phyloP scores from a whole-genome alignment of 2,113 vertebrate species.

The Rhabdornis inornatus region DNA sequence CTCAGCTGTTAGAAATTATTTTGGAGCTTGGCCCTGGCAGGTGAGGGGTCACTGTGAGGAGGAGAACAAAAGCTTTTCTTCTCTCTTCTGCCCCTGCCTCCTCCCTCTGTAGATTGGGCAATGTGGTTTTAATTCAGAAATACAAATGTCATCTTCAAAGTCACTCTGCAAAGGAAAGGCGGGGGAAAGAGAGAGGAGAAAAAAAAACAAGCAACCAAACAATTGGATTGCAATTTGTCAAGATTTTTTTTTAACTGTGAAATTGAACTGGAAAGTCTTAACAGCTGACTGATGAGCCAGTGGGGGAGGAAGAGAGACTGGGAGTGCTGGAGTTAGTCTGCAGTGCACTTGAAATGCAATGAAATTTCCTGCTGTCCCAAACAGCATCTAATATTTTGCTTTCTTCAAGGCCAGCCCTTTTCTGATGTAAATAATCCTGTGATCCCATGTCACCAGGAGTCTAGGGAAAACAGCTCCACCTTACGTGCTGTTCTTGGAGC shows the following conservation, averaged over 20 bases:
- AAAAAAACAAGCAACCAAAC: background rate
- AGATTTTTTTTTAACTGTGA: background rate
- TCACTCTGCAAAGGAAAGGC: background rate
- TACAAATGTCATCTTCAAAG: slow-evolving; percentile 37
- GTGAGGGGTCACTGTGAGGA: background rate
- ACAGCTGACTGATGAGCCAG: background rate
- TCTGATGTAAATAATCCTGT: background rate
- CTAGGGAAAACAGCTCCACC: background rate
- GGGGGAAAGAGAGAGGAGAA: background rate
- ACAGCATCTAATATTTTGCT: background rate
- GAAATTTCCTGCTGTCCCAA: background rate
- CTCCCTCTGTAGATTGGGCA: background rate
- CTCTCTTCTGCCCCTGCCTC: background rate
- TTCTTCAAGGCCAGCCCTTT: background rate
- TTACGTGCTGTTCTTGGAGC: background rate
- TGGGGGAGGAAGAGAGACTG: background rate
- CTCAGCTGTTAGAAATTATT: slow-evolving; percentile 57
- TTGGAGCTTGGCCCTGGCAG: slow-evolving; percentile 46
- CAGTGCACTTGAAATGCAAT: background rate
- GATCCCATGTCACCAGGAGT: background rate
- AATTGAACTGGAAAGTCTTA: background rate
- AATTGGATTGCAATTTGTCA: background rate
- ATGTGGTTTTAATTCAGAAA: slow-evolving; percentile 57
- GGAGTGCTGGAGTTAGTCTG: background rate
- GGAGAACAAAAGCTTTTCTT: slow-evolving; percentile 62